Evolutionary conservation across 2,113 vertebrate genomes (phyloP), one percentile per base, ranked within the genome.

Genomic region (Pampusana beccarii): DNA sequence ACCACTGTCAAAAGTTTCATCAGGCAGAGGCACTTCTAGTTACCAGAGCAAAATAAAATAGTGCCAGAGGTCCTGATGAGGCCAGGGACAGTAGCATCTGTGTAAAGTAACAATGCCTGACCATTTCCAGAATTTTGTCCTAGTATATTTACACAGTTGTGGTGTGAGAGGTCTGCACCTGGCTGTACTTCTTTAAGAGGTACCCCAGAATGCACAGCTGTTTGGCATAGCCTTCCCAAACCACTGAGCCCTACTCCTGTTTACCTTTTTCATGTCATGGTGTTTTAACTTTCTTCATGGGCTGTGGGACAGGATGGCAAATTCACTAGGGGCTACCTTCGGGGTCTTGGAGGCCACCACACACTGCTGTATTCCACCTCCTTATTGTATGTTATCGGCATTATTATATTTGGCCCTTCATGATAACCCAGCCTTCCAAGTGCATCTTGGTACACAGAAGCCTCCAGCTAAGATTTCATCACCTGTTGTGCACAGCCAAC

Each of bases 1-100:
- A 0, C 33, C 2, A 1, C 24, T 40, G 38, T 9, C 28, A 36
- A 5, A n/a, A 42, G 5, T 4, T 14, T 36, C 3, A 3, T 20
- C 16, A 10, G 60, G 34, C n/a, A 33, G 40, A 36, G 56, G 26
- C 53, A 10, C 6, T 9, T 58, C 17, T 46, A 62, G 38, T 36
- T 70, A 26, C 34, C 61, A 10, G 13, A 38, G 58, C 10, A 33
- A 61, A 57, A 16, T 12, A 28, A 34, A 4, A 42, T 11, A 17
- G 16, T 44, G 21, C 11, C 53, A 11, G 1, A 26, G 66, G 42
- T 20, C 42, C 50, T 57, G 65, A 4, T 19, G 66, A 72, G 44
- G 57, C 66, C 24, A 44, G 23, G 23, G 44, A 11, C 4, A 9
- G 25, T 5, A 66, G 24, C 40, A 18, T 23, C 16, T 19, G 3